phyloP scores from a whole-genome alignment of 2,797 vertebrate species.

The Denticeps clupeoides region DNA sequence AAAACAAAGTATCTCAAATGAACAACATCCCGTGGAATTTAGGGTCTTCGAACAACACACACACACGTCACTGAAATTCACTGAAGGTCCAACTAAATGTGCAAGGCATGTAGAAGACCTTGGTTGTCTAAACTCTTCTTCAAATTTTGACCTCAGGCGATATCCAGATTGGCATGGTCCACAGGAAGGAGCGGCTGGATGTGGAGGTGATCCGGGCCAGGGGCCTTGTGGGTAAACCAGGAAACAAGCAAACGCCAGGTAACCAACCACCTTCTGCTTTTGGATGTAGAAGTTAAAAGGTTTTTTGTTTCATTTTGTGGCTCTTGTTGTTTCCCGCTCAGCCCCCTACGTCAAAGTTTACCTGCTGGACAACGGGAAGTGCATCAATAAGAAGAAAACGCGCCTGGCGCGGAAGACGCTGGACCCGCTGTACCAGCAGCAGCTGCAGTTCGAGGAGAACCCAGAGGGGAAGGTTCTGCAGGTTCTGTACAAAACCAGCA shows the following conservation, averaged over 20 bases:
- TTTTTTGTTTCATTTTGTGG: no score
- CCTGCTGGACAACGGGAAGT: slow-evolving; percentile 92
- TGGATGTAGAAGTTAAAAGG: no score
- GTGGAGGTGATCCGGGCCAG: slow-evolving; percentile 94
- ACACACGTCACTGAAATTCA: no score
- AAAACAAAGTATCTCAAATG: no score
- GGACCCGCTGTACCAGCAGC: slow-evolving; percentile 93
- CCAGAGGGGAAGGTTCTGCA: slow-evolving; percentile 90
- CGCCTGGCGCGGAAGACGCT: slow-evolving; percentile 90
- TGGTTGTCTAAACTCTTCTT: no score
- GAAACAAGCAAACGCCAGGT: slow-evolving; percentile 98
- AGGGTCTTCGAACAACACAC: no score
- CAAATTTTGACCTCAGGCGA: slow-evolving; percentile 75
- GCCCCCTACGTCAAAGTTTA: slow-evolving; percentile 97
- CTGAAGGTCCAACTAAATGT: no score
- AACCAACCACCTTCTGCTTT: no score
- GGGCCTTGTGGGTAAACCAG: slow-evolving; percentile 93
- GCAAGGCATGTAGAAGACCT: no score
- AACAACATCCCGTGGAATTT: no score
- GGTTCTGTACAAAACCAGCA: no score
- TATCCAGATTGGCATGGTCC: slow-evolving; percentile 96
- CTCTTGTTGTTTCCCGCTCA: slow-evolving; percentile 36
- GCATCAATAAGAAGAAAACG: slow-evolving; percentile 94
- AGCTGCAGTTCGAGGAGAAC: slow-evolving; percentile 89
- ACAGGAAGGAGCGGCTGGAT: slow-evolving; percentile 89